These are phyloP conservation scores for Heliconius hortense DNA, from an alignment of 2,888 invertebrate species.

Conservation along the genomic window DNA sequence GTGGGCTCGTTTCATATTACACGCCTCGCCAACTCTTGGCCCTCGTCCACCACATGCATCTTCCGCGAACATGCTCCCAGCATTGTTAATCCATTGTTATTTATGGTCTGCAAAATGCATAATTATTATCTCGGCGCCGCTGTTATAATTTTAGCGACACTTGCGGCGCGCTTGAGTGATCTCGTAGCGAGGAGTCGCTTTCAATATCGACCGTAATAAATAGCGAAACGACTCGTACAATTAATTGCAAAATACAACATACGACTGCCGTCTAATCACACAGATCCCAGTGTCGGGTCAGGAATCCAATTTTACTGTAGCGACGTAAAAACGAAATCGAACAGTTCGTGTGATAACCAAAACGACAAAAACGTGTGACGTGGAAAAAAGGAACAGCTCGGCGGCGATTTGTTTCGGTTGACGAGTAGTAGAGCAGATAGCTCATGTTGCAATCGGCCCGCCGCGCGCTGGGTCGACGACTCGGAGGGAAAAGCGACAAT, in stretches of 20 bases:
- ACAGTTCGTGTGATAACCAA: constrained; percentile 46
- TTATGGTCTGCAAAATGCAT: constrained; percentile 58
- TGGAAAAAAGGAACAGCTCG: constrained; percentile 56
- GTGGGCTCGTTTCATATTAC: constrained; percentile 56
- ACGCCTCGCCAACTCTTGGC: constrained; percentile 67
- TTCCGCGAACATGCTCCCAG: constrained; percentile 54
- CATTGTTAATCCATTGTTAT: constrained; percentile 70
- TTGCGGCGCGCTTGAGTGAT: constrained; percentile 54
- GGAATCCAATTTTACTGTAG: constrained; percentile 46
- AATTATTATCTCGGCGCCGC: constrained; percentile 48
- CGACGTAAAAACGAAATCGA: constrained; percentile 46
- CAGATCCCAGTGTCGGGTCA: constrained; percentile 32
- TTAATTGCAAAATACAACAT: constrained; percentile 30
- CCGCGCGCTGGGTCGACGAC: constrained; percentile 63
- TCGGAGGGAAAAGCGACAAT: constrained; percentile 41
- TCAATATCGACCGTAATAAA: constrained; percentile 27
- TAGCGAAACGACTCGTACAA: constrained; percentile 26
- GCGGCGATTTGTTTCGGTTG: constrained; percentile 71
- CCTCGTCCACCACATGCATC: constrained; percentile 64
- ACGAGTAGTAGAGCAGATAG: constrained; percentile 60
- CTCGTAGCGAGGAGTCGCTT: constrained; percentile 49
- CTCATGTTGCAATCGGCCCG: constrained; percentile 60
- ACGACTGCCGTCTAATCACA: constrained; percentile 27
- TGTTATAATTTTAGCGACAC: constrained; percentile 54
- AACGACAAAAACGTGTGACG: constrained; percentile 53